Evolutionary conservation across 2,113 vertebrate species (phyloP).

Genomic region (Gambusia affinis): DNA sequence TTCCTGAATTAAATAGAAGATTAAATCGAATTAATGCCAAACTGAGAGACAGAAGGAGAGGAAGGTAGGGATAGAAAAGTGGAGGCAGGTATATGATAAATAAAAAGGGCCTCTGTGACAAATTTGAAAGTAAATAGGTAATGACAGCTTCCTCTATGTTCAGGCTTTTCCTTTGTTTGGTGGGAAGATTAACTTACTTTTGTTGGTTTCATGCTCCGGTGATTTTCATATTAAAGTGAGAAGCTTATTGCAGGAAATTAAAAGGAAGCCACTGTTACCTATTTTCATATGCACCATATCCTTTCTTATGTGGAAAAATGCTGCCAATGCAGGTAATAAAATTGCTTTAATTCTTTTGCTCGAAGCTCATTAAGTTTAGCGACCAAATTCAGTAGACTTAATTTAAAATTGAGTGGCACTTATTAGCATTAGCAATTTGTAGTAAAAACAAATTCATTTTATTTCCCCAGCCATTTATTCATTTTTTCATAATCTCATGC

Average conservation of each 20-base stretch:
- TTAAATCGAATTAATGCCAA: constrained; percentile 75
- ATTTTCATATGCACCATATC: constrained; percentile 14
- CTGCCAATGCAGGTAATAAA: constrained; percentile 20
- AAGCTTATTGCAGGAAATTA: constrained; percentile 22
- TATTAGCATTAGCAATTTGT: neutral
- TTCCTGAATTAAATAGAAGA: constrained; percentile 70
- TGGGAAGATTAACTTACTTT: constrained; percentile 20
- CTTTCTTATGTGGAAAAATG: constrained; percentile 17
- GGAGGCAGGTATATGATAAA: constrained; percentile 30
- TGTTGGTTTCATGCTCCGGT: constrained; percentile 7
- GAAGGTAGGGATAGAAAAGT: neutral
- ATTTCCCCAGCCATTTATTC: too few relatives aligned
- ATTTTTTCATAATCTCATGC: neutral
- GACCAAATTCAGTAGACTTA: neutral
- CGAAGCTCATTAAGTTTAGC: constrained; percentile 5
- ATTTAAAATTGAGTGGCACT: neutral
- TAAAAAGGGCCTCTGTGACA: constrained; percentile 17
- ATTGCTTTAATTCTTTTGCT: constrained; percentile 10
- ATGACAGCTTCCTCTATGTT: constrained; percentile 35
- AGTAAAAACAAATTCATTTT: neutral
- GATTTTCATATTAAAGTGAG: constrained; percentile 22
- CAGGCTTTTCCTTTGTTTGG: constrained; percentile 9
- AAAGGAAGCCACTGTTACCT: constrained; percentile 3
- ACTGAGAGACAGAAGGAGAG: constrained; percentile 37
- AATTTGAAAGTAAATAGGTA: constrained; percentile 43